These are phyloP conservation scores for Grallaria varia DNA, from an alignment of 2,113 vertebrate species.

Conservation along the genomic window DNA sequence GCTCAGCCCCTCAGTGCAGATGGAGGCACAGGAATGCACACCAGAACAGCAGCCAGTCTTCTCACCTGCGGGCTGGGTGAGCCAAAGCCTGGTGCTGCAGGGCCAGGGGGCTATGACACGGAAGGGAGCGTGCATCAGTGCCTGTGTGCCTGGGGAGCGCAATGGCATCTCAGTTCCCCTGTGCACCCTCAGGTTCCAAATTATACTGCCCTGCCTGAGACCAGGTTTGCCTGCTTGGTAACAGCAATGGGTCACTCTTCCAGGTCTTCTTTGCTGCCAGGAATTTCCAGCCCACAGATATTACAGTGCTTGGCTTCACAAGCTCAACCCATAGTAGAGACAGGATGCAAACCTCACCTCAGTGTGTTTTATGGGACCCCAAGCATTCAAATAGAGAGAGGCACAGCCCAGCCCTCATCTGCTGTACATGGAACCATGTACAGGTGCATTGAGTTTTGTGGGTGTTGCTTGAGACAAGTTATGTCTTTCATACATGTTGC, in stretches of 20 bases:
- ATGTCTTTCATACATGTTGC: not conserved
- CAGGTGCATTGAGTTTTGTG: not conserved
- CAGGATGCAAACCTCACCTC: rapidly evolving
- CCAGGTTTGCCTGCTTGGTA: not conserved
- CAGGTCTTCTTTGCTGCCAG: not conserved
- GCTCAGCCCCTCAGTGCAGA: not conserved
- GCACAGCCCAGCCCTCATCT: not conserved
- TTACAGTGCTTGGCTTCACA: not conserved
- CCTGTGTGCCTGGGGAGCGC: not conserved
- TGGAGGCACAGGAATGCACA: not conserved
- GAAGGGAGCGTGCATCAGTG: not conserved
- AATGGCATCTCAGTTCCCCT: not conserved
- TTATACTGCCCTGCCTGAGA: not conserved
- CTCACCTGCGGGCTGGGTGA: rapidly evolving
- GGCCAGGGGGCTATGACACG: rapidly evolving
- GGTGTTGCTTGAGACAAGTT: not conserved
- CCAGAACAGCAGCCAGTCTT: rapidly evolving
- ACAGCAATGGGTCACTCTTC: not conserved
- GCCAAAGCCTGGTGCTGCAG: rapidly evolving
- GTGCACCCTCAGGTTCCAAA: not conserved
- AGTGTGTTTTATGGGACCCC: not conserved
- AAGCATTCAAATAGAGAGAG: not conserved
- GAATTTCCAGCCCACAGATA: not conserved
- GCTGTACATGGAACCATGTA: not conserved
- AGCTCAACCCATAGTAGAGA: not conserved